Evolutionary conservation across 2,113 vertebrate species (phyloP), one percentile per base, ranked within the genome.

Genomic region (Physeter macrocephalus): DNA sequence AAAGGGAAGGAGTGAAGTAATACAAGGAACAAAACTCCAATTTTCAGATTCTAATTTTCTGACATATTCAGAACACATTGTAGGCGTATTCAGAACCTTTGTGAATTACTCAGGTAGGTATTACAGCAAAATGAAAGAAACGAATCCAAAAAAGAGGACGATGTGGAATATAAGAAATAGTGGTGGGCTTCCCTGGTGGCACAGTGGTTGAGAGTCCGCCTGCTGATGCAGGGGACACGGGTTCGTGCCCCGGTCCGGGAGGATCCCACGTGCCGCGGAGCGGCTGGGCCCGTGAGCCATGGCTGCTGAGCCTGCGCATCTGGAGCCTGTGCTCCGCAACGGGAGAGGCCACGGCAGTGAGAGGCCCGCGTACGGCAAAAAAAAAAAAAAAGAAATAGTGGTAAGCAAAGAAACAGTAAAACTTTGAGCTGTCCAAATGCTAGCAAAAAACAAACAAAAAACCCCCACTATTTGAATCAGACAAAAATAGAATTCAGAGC

Each of bases 111-210:
- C 39, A 90, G 27, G 41, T 64, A 89, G 41, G 29, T 86, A 82
- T 94, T 78, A 71, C 6, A 93, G 66, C 25, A 96, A 80, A 97
- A 75, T 64, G 23, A 90, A 96, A 94, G 46, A 94, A 54, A 43
- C 82, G 31, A 75, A 90, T 54, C 39, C 4, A 21, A 92, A 92
- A 81, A 88, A 85, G 57, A 86, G 62, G 23, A 78, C 49, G 15
- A 62, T 41, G 17, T 81, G 31, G 14, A 92, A 57, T 90, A 62
- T 15, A 87, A 81, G 64, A 90, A 92, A 61, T 61, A 57, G n/a
- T 54, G 0, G 21, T 84, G n/a, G n/a, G n/a, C n/a, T n/a, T n/a
- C n/a, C n/a, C n/a, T n/a, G n/a, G n/a, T n/a, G n/a, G n/a, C n/a
- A n/a, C n/a, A n/a, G n/a, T n/a, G n/a, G n/a, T n/a, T n/a, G n/a